Evolutionary conservation across 1,140 invertebrate genomes (phyloP), one percentile per base, ranked within the genome.

Genomic region (Atopsyche davidsoni): DNA sequence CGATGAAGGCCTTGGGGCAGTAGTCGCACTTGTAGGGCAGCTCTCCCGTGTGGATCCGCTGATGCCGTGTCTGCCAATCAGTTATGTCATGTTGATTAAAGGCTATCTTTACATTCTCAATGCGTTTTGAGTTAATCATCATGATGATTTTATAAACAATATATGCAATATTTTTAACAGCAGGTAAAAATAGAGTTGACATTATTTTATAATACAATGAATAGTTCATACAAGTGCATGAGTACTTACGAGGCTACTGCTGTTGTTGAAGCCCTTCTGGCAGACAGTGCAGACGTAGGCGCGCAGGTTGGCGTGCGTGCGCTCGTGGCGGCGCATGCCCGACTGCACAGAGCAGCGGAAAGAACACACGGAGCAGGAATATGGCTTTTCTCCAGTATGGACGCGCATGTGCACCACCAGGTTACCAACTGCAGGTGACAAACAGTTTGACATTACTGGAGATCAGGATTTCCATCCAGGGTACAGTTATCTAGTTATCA

Each of bases 31-130:
- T 76, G 62, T 82, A 87, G 4, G 91, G 92, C 75, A 90, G 87
- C 55, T 87, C 90, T 17, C 89, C 89, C 0, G 90, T 93, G 66
- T 96, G 92, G 42, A 85, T 85, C 58, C 75, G 72, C 2, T 60
- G 52, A 58, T 78, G 76, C 16, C 76, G 73, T 0, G 57, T 55
- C 70, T 73, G 59, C 24, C 55, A 47, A 31, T 17, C 34, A 4
- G 31, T 46, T 18, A 17, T 17, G 13, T n/a, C n/a, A n/a, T n/a
- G n/a, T n/a, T n/a, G n/a, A n/a, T n/a, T n/a, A n/a, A n/a, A n/a
- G n/a, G n/a, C n/a, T 22, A 4, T 13, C 7, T 50, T 31, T 43
- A 44, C 9, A 49, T 3, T 36, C 19, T 3, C 17, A 28, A 6
- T n/a, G 34, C n/a, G 16, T 35, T 4, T 28, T 17, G 6, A 24